Base-by-base conservation (phyloP, 2,797 vertebrate genomes). In the Mus caroli region DNA sequence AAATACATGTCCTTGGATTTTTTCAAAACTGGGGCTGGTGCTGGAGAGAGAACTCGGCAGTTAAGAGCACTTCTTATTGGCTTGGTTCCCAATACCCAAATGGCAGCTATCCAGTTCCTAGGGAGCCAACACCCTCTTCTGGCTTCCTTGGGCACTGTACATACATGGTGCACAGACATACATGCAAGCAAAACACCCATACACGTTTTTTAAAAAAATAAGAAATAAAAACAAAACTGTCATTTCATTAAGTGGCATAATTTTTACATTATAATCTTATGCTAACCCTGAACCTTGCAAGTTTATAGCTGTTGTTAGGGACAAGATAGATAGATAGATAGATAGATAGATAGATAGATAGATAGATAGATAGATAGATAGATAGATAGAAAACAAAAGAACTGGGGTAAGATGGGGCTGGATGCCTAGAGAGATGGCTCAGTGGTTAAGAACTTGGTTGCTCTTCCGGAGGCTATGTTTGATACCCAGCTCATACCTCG, bases 191-290 rank as follows among this genome's bases (percentile, higher is more conserved):
- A 86, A 69, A 86, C 46, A 69, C 62, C 5, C 40, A 64, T n/a
- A n/a, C 83, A 50, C 28, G 24, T 24, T 50, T 50, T 50, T 50
- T 50, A 13, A 85, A 46, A 54, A 67, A 60, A 46, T 64, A 28
- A 34, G 34, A 50, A n/a, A 20, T 37, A 37, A 71, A 37, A n/a
- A 37, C 14, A n/a, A 86, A 86, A 52, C 62, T n/a, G 6, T 34
- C 31, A 24, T 52, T 83, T 75, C 60, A 73, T n/a, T 83, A 76
- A 86, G 46, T 69, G 52, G 54, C n/a, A 77, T 78, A 54, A 88
- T n/a, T 94, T 96, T 96, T 91, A 40, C 86, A 95, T 88, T 75
- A 89, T 14, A 69, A 78, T 78, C n/a, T 79, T 83, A 86, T 67
- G n/a, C 76, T 60, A 94, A 85, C n/a, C 75, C 87, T 94, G 64